Percentiles rank a stretch among this genome's conserved stretches.
phyloP scores from a whole-genome alignment of 2,888 invertebrate species.

The Cotesia congregata region DNA sequence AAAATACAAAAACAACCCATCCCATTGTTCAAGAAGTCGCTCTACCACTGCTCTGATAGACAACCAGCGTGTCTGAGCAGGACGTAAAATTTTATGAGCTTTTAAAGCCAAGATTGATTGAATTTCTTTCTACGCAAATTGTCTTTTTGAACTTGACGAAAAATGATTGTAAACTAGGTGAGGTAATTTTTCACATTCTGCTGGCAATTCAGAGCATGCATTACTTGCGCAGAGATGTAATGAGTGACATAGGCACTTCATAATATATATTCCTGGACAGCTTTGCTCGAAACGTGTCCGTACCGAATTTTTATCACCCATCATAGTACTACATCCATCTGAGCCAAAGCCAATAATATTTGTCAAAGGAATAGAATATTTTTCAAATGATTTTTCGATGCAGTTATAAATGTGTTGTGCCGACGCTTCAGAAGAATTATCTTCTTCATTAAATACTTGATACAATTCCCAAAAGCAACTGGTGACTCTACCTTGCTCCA shows the following conservation, averaged over 20 bases:
- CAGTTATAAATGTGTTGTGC: slow-evolving; percentile 8
- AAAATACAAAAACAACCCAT: slow-evolving; percentile 51
- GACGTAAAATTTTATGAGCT: slow-evolving; percentile 51
- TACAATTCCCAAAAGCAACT: slow-evolving; percentile 50
- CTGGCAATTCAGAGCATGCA: slow-evolving; percentile 39
- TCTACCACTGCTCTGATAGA: slow-evolving; percentile 51
- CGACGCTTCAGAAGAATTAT: slow-evolving; percentile 36
- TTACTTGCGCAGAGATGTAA: slow-evolving; percentile 41
- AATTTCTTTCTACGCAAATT: slow-evolving; percentile 37
- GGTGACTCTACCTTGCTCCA: slow-evolving; percentile 39
- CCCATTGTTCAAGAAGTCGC: slow-evolving; percentile 56
- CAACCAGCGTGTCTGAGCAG: slow-evolving; percentile 56
- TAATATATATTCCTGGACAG: slow-evolving; percentile 41
- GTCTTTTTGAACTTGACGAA: slow-evolving; percentile 46
- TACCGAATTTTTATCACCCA: slow-evolving; percentile 46
- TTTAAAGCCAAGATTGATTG: slow-evolving; percentile 35
- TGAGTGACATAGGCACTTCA: slow-evolving; percentile 45
- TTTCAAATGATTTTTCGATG: background rate
- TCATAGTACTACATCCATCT: slow-evolving; percentile 47
- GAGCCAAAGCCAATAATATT: slow-evolving; percentile 46
- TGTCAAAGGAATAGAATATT: slow-evolving; percentile 26
- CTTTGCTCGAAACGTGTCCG: slow-evolving; percentile 30
- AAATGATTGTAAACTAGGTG: slow-evolving; percentile 34
- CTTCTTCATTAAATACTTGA: slow-evolving; percentile 45
- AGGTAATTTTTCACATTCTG: slow-evolving; percentile 26